A percentile compares a stretch with the other conserved stretches of the same genome.
These are phyloP conservation scores for Erebia aethiops DNA, from an alignment of 2,888 invertebrate genomes.

Conservation along the genomic window DNA sequence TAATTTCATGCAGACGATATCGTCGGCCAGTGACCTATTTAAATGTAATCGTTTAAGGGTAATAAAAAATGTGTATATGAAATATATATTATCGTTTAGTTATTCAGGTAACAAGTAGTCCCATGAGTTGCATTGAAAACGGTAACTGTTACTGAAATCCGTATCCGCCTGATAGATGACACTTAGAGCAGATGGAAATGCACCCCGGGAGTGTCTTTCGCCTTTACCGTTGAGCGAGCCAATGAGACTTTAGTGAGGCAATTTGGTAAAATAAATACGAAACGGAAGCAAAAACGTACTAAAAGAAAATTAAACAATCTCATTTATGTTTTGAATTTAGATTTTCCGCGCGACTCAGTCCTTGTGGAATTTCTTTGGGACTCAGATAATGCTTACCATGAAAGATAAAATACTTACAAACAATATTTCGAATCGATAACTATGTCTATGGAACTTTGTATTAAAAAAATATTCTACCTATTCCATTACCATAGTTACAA, in stretches of 20 bases:
- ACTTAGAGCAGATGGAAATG: conserved; percentile 73
- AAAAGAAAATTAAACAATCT: conserved; percentile 2
- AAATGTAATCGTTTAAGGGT: background rate
- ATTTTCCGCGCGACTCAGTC: background rate
- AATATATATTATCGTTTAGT: conserved; percentile 51
- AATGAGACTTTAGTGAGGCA: conserved; percentile 60
- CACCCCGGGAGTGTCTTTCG: conserved; percentile 73
- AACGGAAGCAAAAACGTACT: conserved; percentile 10
- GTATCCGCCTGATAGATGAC: conserved; percentile 72
- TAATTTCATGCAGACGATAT: background rate
- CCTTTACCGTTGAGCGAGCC: conserved; percentile 74
- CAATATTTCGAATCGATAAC: no score
- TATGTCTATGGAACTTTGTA: no score
- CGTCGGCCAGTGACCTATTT: background rate
- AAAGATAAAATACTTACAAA: no score
- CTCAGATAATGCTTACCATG: background rate
- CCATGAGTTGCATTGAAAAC: conserved; percentile 64
- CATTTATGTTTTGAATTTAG: background rate
- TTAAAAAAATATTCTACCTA: no score
- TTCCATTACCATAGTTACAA: no score
- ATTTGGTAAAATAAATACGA: conserved; percentile 38
- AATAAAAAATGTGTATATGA: no score
- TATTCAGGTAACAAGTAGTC: conserved; percentile 57
- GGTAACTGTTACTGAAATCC: conserved; percentile 63
- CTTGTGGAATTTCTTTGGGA: background rate